Evolutionary conservation across 2,797 vertebrate genomes (phyloP).

Genomic region (Gymnopithys bicolor): DNA sequence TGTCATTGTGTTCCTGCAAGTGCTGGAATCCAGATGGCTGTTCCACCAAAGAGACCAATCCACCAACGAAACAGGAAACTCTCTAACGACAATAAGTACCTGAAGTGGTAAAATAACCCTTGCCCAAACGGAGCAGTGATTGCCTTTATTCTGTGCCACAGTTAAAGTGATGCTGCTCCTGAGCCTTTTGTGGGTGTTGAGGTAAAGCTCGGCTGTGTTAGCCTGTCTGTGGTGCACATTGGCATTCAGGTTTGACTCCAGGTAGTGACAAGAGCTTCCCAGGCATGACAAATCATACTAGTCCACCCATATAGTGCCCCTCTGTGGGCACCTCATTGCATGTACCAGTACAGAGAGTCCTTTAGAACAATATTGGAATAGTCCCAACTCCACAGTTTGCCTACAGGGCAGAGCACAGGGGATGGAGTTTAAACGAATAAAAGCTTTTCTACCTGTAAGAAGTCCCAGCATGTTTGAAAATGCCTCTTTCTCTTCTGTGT

Average conservation of each 20-base stretch:
- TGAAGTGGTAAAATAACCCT: neutral
- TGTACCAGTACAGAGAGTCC: neutral
- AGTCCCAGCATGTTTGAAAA: neutral
- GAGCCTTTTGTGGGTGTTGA: rapidly evolving
- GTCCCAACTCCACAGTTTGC: neutral
- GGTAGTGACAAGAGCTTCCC: neutral
- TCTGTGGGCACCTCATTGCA: neutral
- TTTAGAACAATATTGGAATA: neutral
- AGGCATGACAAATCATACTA: neutral
- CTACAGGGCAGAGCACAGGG: neutral
- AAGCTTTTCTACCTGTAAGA: neutral
- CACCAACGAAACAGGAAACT: neutral
- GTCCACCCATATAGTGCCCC: neutral
- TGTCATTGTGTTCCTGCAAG: neutral
- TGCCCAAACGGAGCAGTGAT: neutral
- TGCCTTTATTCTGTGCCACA: neutral
- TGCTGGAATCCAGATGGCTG: neutral
- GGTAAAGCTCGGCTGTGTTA: neutral
- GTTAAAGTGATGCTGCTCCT: neutral
- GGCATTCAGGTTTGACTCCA: neutral
- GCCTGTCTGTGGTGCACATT: rapidly evolving
- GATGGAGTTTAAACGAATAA: neutral
- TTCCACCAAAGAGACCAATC: neutral
- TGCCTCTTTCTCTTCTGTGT: neutral
- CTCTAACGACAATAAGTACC: neutral